Percentiles rank a stretch among this genome's conserved stretches.
Conservation (phyloP, 2,888 invertebrate genomes). For the Physocephala rufipes region DNA sequence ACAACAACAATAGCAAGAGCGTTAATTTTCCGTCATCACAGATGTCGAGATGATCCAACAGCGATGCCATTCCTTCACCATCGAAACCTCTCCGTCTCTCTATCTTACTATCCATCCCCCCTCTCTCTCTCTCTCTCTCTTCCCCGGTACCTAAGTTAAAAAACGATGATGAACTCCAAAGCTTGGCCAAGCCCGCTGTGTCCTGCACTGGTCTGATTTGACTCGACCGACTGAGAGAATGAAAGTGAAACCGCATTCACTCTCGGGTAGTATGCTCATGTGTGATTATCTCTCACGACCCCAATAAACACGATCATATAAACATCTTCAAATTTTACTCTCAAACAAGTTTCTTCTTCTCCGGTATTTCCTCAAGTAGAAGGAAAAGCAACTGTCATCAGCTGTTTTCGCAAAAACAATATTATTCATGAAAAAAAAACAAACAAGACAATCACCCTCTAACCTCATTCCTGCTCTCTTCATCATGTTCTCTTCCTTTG, state of each 20-base stretch:
- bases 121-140: not conserved
- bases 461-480: conserved; percentile 26
- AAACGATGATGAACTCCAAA: not conserved
- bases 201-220: not conserved
- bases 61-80: not conserved
- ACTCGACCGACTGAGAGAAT: conserved; percentile 19
- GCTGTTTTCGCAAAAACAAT: not conserved
- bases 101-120: not conserved
- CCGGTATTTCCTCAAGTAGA: not conserved
- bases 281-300: not conserved
- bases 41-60: conserved; percentile 46
- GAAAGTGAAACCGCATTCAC: conserved; percentile 36
- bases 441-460: not conserved
- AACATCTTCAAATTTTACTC: not conserved
- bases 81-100: not conserved
- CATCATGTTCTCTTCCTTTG: conserved; percentile 21
- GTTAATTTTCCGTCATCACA: conserved; percentile 55
- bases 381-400: not conserved
- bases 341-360: not conserved
- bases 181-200: not conserved
- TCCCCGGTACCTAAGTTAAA: too few relatives aligned
- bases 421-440: not conserved
- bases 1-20: conserved; percentile 24
- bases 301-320: not conserved
- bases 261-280: conserved; percentile 8